Evolutionary conservation across 2,113 vertebrate genomes (phyloP).

Genomic region (Phylloscopus trochilus): DNA sequence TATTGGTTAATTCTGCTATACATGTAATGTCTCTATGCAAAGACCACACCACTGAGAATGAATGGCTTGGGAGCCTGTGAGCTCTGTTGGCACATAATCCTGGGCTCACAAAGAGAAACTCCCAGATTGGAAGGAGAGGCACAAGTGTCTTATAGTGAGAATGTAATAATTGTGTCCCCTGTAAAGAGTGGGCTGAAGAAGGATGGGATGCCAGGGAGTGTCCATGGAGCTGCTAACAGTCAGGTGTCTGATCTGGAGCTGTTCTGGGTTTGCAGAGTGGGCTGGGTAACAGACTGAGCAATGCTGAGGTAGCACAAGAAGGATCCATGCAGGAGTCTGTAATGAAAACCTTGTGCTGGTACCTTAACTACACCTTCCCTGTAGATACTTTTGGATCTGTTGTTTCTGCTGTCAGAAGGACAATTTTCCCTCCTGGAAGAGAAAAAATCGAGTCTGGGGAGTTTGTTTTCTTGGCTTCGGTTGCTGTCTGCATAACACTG

Average conservation of each 20-base stretch:
- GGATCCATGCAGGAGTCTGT: background rate
- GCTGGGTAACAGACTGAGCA: background rate
- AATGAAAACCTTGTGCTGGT: background rate
- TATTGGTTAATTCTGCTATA: background rate
- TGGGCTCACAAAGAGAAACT: background rate
- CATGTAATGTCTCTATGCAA: background rate
- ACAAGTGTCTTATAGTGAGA: background rate
- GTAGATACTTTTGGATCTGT: background rate
- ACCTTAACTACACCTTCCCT: background rate
- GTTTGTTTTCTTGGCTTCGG: constrained; percentile 18
- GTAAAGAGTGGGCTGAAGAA: background rate
- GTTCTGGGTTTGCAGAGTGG: background rate
- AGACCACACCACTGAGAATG: background rate
- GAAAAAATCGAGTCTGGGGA: background rate
- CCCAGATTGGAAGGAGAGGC: background rate
- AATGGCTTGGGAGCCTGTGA: background rate
- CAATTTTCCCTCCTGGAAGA: background rate
- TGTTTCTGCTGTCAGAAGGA: background rate
- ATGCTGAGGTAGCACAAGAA: background rate
- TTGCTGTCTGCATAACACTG: constrained; percentile 24
- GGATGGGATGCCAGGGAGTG: background rate
- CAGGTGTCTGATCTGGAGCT: background rate
- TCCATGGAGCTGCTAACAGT: background rate
- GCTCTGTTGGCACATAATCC: background rate
- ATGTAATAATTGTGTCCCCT: background rate